Conservation (phyloP, 2,797 vertebrate species). For the Alauda arvensis region DNA sequence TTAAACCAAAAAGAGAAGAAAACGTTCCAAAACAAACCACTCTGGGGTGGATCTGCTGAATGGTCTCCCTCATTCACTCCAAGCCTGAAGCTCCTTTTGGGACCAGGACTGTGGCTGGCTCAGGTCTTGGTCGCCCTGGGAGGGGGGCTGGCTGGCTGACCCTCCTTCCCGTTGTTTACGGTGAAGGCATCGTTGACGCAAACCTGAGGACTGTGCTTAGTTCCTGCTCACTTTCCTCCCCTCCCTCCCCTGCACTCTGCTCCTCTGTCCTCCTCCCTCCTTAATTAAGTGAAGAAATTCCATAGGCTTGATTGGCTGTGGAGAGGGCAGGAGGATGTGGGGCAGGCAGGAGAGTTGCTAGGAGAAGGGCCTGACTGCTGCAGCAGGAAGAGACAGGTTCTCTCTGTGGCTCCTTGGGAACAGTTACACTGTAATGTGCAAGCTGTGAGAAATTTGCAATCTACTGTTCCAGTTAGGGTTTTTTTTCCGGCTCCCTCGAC, state of each 20-base stretch:
- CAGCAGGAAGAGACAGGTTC: constrained; percentile 33
- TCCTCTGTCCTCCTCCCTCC: constrained; percentile 24
- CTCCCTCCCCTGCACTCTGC: constrained; percentile 19
- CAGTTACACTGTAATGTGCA: constrained; percentile 68
- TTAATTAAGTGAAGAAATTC: constrained; percentile 27
- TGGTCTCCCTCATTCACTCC: constrained; percentile 55
- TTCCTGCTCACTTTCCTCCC: constrained; percentile 53
- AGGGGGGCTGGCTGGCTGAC: constrained; percentile 67
- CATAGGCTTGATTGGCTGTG: constrained; percentile 19
- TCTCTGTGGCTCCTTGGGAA: constrained; percentile 45
- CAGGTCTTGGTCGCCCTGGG: constrained; percentile 66
- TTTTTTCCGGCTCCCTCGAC: constrained; percentile 58
- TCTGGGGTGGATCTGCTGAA: constrained; percentile 60
- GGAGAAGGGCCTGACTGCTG: constrained; percentile 40
- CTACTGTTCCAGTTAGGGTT: constrained; percentile 65
- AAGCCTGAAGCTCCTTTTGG: constrained; percentile 70
- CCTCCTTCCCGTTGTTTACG: constrained; percentile 72
- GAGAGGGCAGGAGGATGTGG: background rate
- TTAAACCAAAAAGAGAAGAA: constrained; percentile 77
- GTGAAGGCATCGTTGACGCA: constrained; percentile 67
- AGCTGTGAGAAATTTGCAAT: constrained; percentile 74
- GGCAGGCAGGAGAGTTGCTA: background rate
- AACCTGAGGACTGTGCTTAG: constrained; percentile 72
- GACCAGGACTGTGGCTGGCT: constrained; percentile 73
- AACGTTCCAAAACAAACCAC: constrained; percentile 71